phyloP scores from a whole-genome alignment of 2,113 vertebrate species.

The Tachycineta bicolor region DNA sequence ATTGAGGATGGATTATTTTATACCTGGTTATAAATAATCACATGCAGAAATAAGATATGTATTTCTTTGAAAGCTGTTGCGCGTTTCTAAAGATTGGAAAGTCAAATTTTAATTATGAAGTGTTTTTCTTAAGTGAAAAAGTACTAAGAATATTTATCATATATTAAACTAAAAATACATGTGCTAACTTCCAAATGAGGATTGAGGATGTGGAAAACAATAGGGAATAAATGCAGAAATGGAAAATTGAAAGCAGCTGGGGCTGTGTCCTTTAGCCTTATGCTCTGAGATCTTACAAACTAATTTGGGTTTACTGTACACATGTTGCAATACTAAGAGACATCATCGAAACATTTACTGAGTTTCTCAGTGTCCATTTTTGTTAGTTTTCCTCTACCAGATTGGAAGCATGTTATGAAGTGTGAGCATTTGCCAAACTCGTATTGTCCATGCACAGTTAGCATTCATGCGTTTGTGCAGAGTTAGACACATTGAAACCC shows the following conservation, averaged over 20 bases:
- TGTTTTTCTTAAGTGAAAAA: background rate
- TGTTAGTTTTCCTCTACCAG: background rate
- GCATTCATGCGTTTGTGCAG: background rate
- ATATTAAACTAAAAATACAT: background rate
- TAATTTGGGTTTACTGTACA: background rate
- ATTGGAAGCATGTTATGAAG: background rate
- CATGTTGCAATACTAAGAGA: background rate
- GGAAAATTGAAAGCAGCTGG: conserved; percentile 1
- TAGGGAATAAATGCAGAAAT: background rate
- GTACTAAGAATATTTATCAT: background rate
- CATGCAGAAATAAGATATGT: background rate
- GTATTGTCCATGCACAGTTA: background rate
- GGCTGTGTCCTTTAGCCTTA: background rate
- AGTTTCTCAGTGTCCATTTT: background rate
- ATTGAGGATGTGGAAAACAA: background rate
- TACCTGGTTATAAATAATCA: background rate
- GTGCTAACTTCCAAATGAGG: background rate
- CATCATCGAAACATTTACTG: background rate
- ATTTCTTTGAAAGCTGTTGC: background rate
- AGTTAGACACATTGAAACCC: background rate
- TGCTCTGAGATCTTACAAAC: background rate
- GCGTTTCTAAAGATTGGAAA: background rate
- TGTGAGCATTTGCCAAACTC: background rate
- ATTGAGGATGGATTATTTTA: conserved; percentile 23
- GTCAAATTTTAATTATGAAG: background rate